These are phyloP conservation scores for Cheilosia grossa DNA, from an alignment of 2,888 invertebrate species.

Conservation along the genomic window DNA sequence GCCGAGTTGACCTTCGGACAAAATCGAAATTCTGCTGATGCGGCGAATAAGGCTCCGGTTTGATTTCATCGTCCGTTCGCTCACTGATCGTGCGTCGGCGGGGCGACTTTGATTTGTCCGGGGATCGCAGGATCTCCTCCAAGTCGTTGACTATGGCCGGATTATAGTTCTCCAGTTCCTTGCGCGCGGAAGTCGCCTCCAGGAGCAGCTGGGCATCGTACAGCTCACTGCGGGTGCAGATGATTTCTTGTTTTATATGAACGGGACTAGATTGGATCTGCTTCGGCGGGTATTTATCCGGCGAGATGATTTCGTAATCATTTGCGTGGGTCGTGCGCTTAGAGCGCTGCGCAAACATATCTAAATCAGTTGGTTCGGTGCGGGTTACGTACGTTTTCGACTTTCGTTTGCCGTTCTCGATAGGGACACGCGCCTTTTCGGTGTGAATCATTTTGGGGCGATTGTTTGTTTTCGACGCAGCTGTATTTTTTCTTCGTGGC, in stretches of 20 bases:
- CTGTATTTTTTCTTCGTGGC: slow-evolving; percentile 77
- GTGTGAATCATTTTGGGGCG: slow-evolving; percentile 92
- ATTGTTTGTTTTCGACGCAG: slow-evolving; percentile 80
- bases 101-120: slow-evolving; percentile 80
- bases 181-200: slow-evolving; percentile 79
- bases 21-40: slow-evolving; percentile 51
- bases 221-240: slow-evolving; percentile 77
- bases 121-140: slow-evolving; percentile 82
- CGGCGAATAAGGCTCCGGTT: slow-evolving; percentile 45
- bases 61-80: slow-evolving; percentile 66
- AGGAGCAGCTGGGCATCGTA: slow-evolving; percentile 81
- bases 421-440: slow-evolving; percentile 86
- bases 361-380: slow-evolving; percentile 77
- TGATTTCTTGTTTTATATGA: slow-evolving; percentile 77
- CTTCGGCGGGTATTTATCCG: slow-evolving; percentile 80
- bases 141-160: slow-evolving; percentile 82
- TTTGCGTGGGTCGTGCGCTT: slow-evolving; percentile 78
- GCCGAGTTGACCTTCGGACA: slow-evolving; percentile 54
- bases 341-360: slow-evolving; percentile 72
- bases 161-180: slow-evolving; percentile 81
- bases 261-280: slow-evolving; percentile 81
- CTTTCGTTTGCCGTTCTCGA: slow-evolving; percentile 85
- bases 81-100: slow-evolving; percentile 81
- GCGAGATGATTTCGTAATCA: slow-evolving; percentile 81
- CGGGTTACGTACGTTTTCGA: slow-evolving; percentile 85